Conservation (phyloP, 2,797 vertebrate genomes). For the Manis crassicaudata region DNA sequence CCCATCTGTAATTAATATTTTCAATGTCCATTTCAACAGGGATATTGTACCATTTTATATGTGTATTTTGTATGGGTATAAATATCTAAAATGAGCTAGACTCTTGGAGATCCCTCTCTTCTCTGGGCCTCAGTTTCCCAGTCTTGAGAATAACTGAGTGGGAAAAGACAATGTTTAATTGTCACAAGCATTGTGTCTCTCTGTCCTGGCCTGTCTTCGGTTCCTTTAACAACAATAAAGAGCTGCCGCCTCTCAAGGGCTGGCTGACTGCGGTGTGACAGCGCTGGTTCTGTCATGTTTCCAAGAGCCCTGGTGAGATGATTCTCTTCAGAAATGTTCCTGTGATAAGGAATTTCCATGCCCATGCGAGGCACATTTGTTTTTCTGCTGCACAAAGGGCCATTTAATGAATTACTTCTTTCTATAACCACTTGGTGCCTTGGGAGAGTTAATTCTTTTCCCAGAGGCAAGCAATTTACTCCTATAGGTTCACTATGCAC, state of each 20-base stretch:
- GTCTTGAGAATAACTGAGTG: background rate
- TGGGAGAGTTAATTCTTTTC: conserved; percentile 48
- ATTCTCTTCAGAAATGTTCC: conserved; percentile 14
- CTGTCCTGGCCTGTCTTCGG: background rate
- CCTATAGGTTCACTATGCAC: background rate
- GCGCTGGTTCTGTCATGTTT: background rate
- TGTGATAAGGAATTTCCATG: background rate
- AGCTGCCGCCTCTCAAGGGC: background rate
- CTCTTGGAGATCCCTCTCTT: background rate
- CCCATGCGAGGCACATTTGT: background rate
- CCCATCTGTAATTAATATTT: background rate
- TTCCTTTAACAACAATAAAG: background rate
- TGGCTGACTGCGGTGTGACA: background rate
- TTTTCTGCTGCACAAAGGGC: conserved; percentile 20
- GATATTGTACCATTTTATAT: too few species aligned
- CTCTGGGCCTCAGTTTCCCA: background rate
- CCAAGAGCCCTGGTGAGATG: background rate
- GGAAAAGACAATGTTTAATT: background rate
- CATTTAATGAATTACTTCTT: conserved; percentile 53
- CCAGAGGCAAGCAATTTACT: conserved; percentile 54
- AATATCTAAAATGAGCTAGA: too few species aligned
- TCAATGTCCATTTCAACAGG: background rate
- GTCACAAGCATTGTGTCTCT: background rate
- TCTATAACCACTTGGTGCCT: conserved; percentile 5
- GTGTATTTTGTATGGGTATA: too few species aligned